Percentiles rank a stretch among this genome's conserved stretches.
Evolutionary conservation across 1,140 invertebrate genomes (phyloP).

Genomic region (Battus philenor): DNA sequence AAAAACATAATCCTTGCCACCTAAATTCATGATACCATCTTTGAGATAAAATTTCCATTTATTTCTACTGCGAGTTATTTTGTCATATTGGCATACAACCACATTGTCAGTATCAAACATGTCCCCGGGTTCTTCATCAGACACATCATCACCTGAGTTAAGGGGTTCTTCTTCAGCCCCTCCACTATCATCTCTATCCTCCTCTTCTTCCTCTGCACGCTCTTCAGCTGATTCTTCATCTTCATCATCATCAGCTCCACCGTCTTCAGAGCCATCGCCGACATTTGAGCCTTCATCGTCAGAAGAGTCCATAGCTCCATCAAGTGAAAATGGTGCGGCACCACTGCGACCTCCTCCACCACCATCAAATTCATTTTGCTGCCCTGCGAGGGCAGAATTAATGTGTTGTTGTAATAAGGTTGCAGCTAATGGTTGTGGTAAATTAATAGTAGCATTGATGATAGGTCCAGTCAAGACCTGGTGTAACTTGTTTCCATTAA

Average conservation of each 20-base stretch:
- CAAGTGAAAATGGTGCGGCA: slow-evolving; percentile 58
- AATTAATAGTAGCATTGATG: slow-evolving; percentile 89
- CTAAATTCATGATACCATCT: slow-evolving; percentile 99
- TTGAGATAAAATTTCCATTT: slow-evolving; percentile 99
- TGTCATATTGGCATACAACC: slow-evolving; percentile 99
- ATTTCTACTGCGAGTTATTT: slow-evolving; percentile 97
- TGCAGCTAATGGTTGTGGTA: slow-evolving; percentile 86
- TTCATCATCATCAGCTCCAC: slow-evolving; percentile 86
- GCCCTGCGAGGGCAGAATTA: slow-evolving; percentile 80
- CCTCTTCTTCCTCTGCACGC: slow-evolving; percentile 78
- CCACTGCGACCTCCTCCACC: slow-evolving; percentile 61
- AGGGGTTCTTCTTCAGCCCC: slow-evolving; percentile 94
- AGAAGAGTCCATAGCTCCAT: slow-evolving; percentile 66
- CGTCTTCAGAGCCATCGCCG: slow-evolving; percentile 85
- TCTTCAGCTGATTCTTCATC: slow-evolving; percentile 79
- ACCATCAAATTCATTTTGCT: slow-evolving; percentile 66
- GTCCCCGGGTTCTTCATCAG: slow-evolving; percentile 96
- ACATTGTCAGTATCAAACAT: slow-evolving; percentile 99
- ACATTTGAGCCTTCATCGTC: slow-evolving; percentile 71
- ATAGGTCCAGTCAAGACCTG: slow-evolving; percentile 87
- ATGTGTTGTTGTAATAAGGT: slow-evolving; percentile 90
- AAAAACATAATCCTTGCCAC: slow-evolving; percentile 98
- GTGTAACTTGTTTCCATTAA: slow-evolving; percentile 82
- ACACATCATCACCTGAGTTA: slow-evolving; percentile 97
- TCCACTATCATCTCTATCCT: slow-evolving; percentile 78